These are phyloP conservation scores for Sesamia nonagrioides DNA, from an alignment of 1,140 invertebrate genomes.

Conservation along the genomic window DNA sequence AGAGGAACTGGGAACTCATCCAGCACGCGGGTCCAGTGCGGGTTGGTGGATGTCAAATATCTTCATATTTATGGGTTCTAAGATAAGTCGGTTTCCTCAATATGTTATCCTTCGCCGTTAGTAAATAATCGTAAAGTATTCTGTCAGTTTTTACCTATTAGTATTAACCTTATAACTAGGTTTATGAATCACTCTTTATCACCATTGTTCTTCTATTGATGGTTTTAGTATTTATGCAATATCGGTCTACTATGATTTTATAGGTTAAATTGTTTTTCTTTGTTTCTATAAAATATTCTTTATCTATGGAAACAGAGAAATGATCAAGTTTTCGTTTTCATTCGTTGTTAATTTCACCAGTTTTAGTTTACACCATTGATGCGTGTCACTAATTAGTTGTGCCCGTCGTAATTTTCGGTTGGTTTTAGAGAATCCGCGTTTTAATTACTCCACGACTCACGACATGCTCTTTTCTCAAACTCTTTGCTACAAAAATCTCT, in stretches of 20 bases:
- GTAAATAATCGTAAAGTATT: not conserved
- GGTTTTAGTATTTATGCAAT: not conserved
- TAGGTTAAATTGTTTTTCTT: not conserved
- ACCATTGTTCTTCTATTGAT: not conserved
- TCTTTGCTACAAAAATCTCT: too few relatives aligned
- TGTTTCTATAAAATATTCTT: not conserved
- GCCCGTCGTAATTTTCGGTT: not conserved
- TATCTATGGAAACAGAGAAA: not conserved
- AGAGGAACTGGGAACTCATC: too few relatives aligned
- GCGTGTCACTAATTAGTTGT: not conserved
- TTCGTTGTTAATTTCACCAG: not conserved
- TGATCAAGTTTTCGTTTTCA: not conserved
- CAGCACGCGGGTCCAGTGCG: too few relatives aligned
- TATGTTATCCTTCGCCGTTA: too few relatives aligned
- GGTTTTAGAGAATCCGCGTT: not conserved
- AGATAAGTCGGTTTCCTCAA: too few relatives aligned
- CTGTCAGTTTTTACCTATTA: not conserved
- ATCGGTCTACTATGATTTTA: not conserved
- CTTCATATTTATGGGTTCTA: too few relatives aligned
- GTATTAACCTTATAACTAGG: conserved; percentile 8
- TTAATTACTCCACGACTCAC: not conserved
- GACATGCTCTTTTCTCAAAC: not conserved
- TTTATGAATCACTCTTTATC: not conserved
- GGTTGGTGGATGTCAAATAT: too few relatives aligned
- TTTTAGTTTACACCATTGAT: not conserved